A percentile compares a stretch with the other conserved stretches of the same genome.
These are phyloP conservation scores for Euphydryas editha DNA, from an alignment of 2,888 invertebrate genomes.

Conservation along the genomic window DNA sequence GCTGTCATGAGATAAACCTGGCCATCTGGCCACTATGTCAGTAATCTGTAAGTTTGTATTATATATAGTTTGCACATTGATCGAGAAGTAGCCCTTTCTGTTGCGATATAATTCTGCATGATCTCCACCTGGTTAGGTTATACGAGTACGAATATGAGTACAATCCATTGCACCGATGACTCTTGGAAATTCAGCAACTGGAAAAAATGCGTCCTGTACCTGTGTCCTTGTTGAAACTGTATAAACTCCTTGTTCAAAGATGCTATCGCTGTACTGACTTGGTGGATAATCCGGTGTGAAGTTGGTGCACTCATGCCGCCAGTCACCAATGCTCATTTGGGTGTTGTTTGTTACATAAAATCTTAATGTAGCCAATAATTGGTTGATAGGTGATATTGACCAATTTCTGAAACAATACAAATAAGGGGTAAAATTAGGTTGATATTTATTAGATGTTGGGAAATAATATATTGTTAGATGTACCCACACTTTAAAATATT, in stretches of 20 bases:
- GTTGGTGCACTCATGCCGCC: background rate
- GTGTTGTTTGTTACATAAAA: background rate
- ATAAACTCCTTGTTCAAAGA: background rate
- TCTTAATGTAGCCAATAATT: background rate
- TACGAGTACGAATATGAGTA: background rate
- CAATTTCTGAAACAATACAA: background rate
- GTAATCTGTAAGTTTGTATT: background rate
- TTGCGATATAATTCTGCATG: background rate
- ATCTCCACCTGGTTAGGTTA: conserved; percentile 1
- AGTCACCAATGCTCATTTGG: background rate
- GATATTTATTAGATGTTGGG: background rate
- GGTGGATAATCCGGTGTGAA: conserved; percentile 1
- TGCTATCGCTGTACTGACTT: background rate
- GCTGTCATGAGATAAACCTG: background rate
- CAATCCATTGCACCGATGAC: conserved; percentile 2
- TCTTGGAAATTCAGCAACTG: background rate
- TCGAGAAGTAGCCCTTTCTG: background rate
- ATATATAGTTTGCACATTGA: background rate
- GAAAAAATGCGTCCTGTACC: background rate
- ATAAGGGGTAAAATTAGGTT: too few relatives aligned
- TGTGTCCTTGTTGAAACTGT: background rate
- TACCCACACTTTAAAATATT: too few relatives aligned
- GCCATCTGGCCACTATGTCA: conserved; percentile 1
- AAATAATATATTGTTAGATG: too few relatives aligned
- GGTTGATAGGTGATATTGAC: background rate